Percentiles rank a stretch among this genome's conserved stretches.
Conservation (phyloP, 2,113 vertebrate species). For the cattle (Bos taurus) region ARS-UCD2.0 NC_082638.1:6659001-6659500, state of each 20-base stretch:
- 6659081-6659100: no score
- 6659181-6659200: neutral
- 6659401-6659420: neutral
- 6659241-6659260: neutral
- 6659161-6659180: neutral
- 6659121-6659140: neutral
- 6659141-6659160: neutral
- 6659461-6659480: rapidly evolving
- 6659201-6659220: neutral
- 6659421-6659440: rapidly evolving
- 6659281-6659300: neutral
- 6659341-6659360: neutral
- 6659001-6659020: no score
- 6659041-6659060: no score
- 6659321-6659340: no score
- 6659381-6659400: neutral
- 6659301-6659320: neutral
- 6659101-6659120: no score
- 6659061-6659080: no score
- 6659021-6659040: no score
- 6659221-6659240: neutral
- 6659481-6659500: rapidly evolving
- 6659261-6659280: neutral
- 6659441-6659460: neutral
- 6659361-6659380: neutral